Evolutionary conservation across 2,888 invertebrate genomes (phyloP), one percentile per base, ranked within the genome.

Genomic region (Zygothrica quintamaculata): DNA sequence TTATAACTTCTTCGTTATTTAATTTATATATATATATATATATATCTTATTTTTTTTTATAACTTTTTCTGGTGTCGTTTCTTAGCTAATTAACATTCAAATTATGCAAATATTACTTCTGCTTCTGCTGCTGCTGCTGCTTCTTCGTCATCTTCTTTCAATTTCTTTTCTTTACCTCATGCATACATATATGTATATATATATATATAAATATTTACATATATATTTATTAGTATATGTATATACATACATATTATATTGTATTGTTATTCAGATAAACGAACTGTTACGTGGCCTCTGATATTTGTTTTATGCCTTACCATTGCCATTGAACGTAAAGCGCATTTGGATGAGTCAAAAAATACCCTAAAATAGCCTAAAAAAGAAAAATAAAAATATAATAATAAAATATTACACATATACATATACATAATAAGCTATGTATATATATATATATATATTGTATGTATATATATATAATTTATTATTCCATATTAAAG

Each of bases 61-160:
- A n/a, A n/a, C n/a, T n/a, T 25, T 33, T 55, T 34, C 5, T 16
- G 11, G 26, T n/a, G 34, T 36, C 15, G 36, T 22, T 55, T 16
- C 26, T 44, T 8, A 43, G 51, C 74, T 80, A 66, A 84, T 87
- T 81, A 77, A 72, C 84, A 74, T 81, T 84, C 65, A 64, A 87
- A 81, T 81, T 87, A 87, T 81, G 84, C 81, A 84, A 81, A 81
- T 72, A 87, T 81, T 60, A 74, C 57, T 84, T 59, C 39, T 59
- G 36, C 29, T 18, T 25, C 12, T 13, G 8, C 39, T 51, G 18
- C 40, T 36, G n/a, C 25, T 64, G 31, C 13, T 39, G 57, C 15
- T 33, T 34, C 43, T 58, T 53, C 33, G 52, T 60, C 33, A 36
- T 34, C 46, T 46, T 56, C 29, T 56, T 46, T 37, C 47, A 51